These are phyloP conservation scores for Rhinoderma darwinii DNA, from an alignment of 2,113 vertebrate species.

Conservation along the genomic window DNA sequence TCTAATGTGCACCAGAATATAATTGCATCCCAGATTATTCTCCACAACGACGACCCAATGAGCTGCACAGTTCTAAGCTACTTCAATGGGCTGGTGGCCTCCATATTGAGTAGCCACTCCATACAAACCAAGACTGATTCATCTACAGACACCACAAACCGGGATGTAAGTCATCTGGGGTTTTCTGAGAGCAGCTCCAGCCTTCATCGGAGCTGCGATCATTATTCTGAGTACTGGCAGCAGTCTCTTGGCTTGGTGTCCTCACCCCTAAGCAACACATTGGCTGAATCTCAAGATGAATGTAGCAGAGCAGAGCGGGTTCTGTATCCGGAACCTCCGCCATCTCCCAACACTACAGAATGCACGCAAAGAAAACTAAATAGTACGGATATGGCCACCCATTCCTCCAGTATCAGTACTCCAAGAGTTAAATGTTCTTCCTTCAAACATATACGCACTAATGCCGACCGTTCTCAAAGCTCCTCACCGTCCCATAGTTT, in stretches of 20 bases:
- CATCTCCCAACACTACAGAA: too few relatives aligned
- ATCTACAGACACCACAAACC: conserved; percentile 60
- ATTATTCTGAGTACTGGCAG: conserved; percentile 69
- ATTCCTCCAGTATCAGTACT: background rate
- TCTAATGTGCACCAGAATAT: conserved; percentile 66
- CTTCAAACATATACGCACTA: conserved; percentile 38
- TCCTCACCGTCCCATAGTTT: conserved; percentile 37
- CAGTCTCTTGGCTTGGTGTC: conserved; percentile 74
- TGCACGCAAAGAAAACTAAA: conserved; percentile 11
- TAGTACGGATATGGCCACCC: background rate
- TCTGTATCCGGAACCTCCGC: background rate
- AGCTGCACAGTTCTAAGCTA: conserved; percentile 77
- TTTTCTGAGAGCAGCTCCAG: conserved; percentile 63
- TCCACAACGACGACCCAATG: conserved; percentile 67
- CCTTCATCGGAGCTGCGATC: conserved; percentile 59
- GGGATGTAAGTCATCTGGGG: conserved; percentile 65
- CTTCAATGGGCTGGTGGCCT: conserved; percentile 68
- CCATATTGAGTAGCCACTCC: conserved; percentile 34
- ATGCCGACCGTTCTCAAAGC: conserved; percentile 21
- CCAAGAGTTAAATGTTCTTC: conserved; percentile 14
- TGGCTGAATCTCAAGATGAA: conserved; percentile 59
- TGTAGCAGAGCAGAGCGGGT: conserved; percentile 49
- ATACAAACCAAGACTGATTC: conserved; percentile 52
- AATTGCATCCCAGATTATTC: conserved; percentile 76
- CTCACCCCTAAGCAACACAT: conserved; percentile 65